Conservation (phyloP, 2,888 invertebrate species). For the Euplagia quadripunctaria region DNA sequence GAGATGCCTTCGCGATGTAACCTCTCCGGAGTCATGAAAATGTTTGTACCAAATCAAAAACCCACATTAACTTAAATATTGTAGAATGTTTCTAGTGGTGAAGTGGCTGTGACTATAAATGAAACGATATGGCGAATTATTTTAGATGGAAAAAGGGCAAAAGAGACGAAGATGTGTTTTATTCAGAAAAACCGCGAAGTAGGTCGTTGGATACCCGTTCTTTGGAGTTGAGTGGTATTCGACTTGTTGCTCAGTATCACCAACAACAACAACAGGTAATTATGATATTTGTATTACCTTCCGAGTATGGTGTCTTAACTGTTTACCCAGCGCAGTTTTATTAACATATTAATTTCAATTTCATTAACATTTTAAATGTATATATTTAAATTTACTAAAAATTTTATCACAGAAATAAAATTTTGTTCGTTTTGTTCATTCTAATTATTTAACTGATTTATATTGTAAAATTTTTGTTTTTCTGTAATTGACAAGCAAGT, state of each 20-base stretch:
- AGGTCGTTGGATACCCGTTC: conserved; percentile 91
- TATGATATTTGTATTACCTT: conserved; percentile 1
- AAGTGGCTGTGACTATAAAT: conserved; percentile 54
- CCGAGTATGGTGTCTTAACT: background rate
- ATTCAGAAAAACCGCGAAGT: conserved; percentile 90
- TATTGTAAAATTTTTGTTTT: background rate
- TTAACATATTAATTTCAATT: background rate
- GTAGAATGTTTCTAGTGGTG: conserved; percentile 48
- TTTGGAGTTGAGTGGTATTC: conserved; percentile 90
- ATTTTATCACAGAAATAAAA: too few relatives aligned
- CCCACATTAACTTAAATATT: background rate
- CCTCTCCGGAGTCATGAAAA: conserved; percentile 61
- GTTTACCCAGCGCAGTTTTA: background rate
- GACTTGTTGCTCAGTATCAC: conserved; percentile 85
- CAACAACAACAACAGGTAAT: conserved; percentile 56
- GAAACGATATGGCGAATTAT: conserved; percentile 87
- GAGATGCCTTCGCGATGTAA: conserved; percentile 77
- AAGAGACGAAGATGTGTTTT: conserved; percentile 86
- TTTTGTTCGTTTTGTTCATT: background rate
- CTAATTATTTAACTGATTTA: background rate
- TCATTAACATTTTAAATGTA: too few relatives aligned
- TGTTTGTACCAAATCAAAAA: conserved; percentile 47
- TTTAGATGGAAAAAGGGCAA: conserved; percentile 91
- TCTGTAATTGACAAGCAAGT: background rate
- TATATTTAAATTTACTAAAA: too few relatives aligned